A percentile compares a stretch with the other conserved stretches of the same genome.
Evolutionary conservation across 1,140 invertebrate species (phyloP).

Genomic region (Neuroterus valhalla): DNA sequence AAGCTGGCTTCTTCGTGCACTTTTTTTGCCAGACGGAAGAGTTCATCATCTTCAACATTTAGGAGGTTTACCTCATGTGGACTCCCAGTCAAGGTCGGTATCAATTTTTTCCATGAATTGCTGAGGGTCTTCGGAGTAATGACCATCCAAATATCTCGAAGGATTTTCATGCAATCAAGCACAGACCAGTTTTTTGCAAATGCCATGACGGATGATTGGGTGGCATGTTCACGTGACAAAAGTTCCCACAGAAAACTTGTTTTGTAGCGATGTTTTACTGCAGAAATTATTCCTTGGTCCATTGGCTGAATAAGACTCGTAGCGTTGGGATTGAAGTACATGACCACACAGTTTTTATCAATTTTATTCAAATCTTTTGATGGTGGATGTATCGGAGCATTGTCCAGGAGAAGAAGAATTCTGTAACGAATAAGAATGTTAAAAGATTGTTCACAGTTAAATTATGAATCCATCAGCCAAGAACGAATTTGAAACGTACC

Average conservation of each 20-base stretch:
- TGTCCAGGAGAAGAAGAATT: constrained; percentile 14
- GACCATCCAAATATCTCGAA: neutral
- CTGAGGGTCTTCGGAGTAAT: neutral
- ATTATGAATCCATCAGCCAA: too few species aligned
- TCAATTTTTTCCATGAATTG: constrained; percentile 18
- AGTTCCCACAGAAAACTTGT: neutral
- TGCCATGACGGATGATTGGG: neutral
- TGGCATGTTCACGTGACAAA: neutral
- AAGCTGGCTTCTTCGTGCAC: neutral
- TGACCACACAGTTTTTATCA: neutral
- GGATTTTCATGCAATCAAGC: neutral
- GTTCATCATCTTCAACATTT: neutral
- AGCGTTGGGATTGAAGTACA: neutral
- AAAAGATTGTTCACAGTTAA: neutral
- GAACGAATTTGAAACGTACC: too few species aligned
- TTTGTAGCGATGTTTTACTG: constrained; percentile 21
- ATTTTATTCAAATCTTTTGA: constrained; percentile 15
- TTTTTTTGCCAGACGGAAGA: neutral
- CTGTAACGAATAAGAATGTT: neutral
- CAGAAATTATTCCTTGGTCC: neutral
- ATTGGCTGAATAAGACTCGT: neutral
- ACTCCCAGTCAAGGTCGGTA: neutral
- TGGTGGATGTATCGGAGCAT: constrained; percentile 1
- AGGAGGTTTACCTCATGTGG: neutral
- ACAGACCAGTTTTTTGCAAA: neutral